Base-by-base conservation (phyloP, 2,113 vertebrate species). In the Typhlomys cinereus region DNA sequence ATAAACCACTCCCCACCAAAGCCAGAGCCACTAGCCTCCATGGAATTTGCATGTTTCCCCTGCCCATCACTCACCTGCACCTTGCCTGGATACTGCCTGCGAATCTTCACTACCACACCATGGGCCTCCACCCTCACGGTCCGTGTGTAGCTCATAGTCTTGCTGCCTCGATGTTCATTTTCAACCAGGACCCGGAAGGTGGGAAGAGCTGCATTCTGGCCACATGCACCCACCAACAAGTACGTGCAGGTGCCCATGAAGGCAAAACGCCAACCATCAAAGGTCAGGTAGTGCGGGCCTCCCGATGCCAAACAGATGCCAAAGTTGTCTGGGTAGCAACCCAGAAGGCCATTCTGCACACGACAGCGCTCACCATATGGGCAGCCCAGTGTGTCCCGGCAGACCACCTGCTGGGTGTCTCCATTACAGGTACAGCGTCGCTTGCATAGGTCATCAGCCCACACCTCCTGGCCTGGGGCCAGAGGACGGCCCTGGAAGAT, bases 231-330 rank as follows among this genome's bases (percentile, higher is more conserved):
- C 0, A 62, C 31, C 34, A 97, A 70, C 92, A 97, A 92, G 31
- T 99, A 99, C 0, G 95, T 97, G 91, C 98, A 99, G 71, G 98
- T 98, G 85, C 98, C 98, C 94, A 98, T 98, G 97, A 99, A 99
- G 95, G 98, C 78, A 18, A 96, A 98, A 92, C 96, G 96, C 71
- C 95, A 94, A 15, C 97, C 97, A 54, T 99, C 98, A 74, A 98
- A 99, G 71, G 96, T 98, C 93, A 97, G 87, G 50, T 98, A 99
- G 94, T 99, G 98, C 6, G 98, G 98, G 92, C 98, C 98, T 0
- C 98, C 98, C 8, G 97, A 98, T 0, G 95, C 98, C 94, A 97
- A 95, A 95, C 98, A 99, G 41, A 5, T 96, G 36, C 96, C 97
- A 0, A 94, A 96, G n/a, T 34, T 57, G 48, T 36, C 5, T 0